Evolutionary conservation across 1,140 invertebrate genomes (phyloP), one percentile per base, ranked within the genome.

Genomic region (Nymphalis io): DNA sequence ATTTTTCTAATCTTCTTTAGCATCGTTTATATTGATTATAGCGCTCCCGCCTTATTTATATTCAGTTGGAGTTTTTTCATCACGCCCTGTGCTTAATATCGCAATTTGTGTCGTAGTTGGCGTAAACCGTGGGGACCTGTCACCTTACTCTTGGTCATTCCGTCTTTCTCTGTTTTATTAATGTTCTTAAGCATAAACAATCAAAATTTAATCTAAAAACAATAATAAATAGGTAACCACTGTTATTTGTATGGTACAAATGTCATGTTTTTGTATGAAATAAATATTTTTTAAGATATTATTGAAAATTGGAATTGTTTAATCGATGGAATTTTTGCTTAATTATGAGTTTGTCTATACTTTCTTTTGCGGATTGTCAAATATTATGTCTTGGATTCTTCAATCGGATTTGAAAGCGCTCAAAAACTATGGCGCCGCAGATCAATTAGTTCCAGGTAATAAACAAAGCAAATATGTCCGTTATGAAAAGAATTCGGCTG

Each of bases 21-120:
- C 84, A 91, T 91, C 89, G 87, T 91, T 91, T 91, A 90, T 91
- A 90, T 91, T 90, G 89, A 91, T 91, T 91, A 90, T 90, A 87
- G 87, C 82, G 85, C 84, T 85, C 82, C 84, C 76, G 81, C 85
- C 88, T 91, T 87, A 91, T 91, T 91, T 91, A 91, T 91, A 91
- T 91, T 91, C 89, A 88, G 89, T 82, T 84, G 84, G 89, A 88
- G 89, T 90, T 91, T 90, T 91, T 91, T 91, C 89, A 91, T 91
- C 89, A 90, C 88, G 85, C 80, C 84, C 80, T 80, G 88, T 89
- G 88, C 84, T 91, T 88, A 89, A 91, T 90, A 90, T 90, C 82
- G 88, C 89, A 88, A 89, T 91, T 90, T 89, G 89, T 89, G 84
- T 85, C 85, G 85, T 90, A 88, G 87, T 87, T 87, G 85, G 87